Evolutionary conservation across 2,888 invertebrate genomes (phyloP).

Genomic region (Rotaria macrura): DNA sequence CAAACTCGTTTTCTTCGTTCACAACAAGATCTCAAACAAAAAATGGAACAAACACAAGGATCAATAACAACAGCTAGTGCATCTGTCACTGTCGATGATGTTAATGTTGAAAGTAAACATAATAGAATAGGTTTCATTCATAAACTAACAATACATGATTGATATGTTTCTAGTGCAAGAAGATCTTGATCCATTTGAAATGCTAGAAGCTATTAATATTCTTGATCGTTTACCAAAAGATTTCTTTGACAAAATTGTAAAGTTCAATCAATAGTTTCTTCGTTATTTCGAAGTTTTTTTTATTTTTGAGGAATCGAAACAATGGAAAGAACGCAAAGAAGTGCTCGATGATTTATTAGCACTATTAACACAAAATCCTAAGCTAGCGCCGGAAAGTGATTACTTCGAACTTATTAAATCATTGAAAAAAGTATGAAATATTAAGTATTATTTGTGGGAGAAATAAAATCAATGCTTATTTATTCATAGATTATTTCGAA

Average conservation of each 20-base stretch:
- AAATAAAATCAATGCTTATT: too few species aligned
- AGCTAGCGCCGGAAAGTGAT: constrained; percentile 80
- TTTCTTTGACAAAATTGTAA: constrained; percentile 69
- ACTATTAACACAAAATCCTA: constrained; percentile 57
- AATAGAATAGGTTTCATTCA: too few species aligned
- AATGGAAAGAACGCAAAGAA: constrained; percentile 91
- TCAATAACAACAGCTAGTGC: constrained; percentile 34
- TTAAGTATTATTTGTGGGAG: too few species aligned
- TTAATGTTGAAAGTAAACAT: constrained; percentile 50
- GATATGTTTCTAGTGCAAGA: constrained; percentile 54
- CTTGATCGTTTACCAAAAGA: constrained; percentile 82
- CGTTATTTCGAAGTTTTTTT: not conserved
- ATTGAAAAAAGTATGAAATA: constrained; percentile 65
- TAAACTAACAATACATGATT: constrained; percentile 35
- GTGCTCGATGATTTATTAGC: constrained; percentile 70
- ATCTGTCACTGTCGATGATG: constrained; percentile 21
- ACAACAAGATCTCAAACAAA: constrained; percentile 62
- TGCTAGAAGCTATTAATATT: constrained; percentile 82
- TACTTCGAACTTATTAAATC: constrained; percentile 77
- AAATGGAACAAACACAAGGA: constrained; percentile 40
- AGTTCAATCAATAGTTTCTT: too few species aligned
- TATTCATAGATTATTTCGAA: constrained; percentile 66
- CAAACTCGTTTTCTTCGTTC: constrained; percentile 68
- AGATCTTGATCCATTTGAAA: constrained; percentile 62
- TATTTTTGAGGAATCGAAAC: constrained; percentile 61